Base-by-base conservation (phyloP, 2,113 vertebrate species). In the Stegostoma tigrinum region DNA sequence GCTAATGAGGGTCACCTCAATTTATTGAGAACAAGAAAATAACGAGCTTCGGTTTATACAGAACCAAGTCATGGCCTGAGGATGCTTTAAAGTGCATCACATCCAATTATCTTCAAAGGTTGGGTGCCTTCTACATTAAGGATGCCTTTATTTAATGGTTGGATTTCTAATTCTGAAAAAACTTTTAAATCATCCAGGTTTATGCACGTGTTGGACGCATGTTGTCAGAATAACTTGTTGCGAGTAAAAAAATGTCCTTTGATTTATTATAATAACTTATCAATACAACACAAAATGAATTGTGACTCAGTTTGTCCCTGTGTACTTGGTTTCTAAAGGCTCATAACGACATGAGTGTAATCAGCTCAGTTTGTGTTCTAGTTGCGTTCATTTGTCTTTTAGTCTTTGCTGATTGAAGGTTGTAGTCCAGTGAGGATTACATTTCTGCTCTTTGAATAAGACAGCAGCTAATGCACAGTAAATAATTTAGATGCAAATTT, bases 401-500 rank as follows among this genome's bases (percentile, higher is more conserved):
- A 48, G 94, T 27, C 45, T 0, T 75, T 72, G 38, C 68, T 95
- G 94, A 72, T 34, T 95, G 42, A 75, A 70, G 89, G 17, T 72
- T 75, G 67, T 5, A 72, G n/a, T 48, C 66, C 67, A 3, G 61
- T 52, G 67, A 52, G 67, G 68, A 94, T 45, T 94, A 42, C 34
- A 90, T 61, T 90, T 61, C 48, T 61, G 52, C 52, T 61, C 87
- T 90, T 17, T 61, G 87, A 72, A 17, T 45, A 72, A 72, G 68
- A 75, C 15, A 72, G 94, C 68, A 95, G 19, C 89, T 64, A 66
- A 93, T 23, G 89, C 17, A 38, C 67, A 95, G 68, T 95, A 95
- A 95, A 95, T 95, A 95, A 95, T 72, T 95, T 72, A 70, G 67
- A 72, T 75, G 94, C 94, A 95, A 70, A 75, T 95, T 70, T 72